These are phyloP conservation scores for Temnothorax ravouxi DNA, from an alignment of 2,888 invertebrate species.

Conservation along the genomic window DNA sequence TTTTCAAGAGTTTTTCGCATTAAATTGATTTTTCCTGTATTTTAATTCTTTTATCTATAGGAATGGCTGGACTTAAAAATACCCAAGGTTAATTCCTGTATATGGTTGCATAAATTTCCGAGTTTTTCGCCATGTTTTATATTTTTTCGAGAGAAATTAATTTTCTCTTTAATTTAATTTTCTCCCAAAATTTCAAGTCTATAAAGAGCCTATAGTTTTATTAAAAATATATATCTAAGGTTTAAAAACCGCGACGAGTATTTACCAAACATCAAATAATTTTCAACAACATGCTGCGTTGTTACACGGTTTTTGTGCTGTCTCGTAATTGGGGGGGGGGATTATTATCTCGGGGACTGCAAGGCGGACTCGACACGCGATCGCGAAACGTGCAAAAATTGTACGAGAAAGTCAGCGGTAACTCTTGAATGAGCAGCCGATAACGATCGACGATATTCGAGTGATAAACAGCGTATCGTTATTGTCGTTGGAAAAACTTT, in stretches of 20 bases:
- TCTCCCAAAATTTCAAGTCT: background rate
- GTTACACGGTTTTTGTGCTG: conserved; percentile 3
- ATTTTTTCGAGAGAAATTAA: background rate
- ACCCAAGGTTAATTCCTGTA: background rate
- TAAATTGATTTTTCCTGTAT: background rate
- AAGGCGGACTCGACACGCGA: conserved; percentile 71
- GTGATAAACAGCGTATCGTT: conserved; percentile 8
- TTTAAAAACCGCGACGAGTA: background rate
- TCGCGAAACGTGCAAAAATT: conserved; percentile 75
- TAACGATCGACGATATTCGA: conserved; percentile 37
- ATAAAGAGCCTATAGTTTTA: background rate
- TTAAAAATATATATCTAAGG: background rate
- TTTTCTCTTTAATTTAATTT: background rate
- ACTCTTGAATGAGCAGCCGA: conserved; percentile 75
- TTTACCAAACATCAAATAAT: conserved; percentile 1
- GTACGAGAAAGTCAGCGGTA: conserved; percentile 83
- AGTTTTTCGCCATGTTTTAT: background rate
- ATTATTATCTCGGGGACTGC: conserved; percentile 62
- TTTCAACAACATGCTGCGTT: background rate
- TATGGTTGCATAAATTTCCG: background rate
- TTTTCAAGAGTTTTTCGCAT: background rate
- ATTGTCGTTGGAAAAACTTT: conserved; percentile 8
- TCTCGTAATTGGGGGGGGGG: conserved; percentile 42
- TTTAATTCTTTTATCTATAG: background rate
- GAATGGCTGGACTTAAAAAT: background rate